Conservation (phyloP, 1,140 invertebrate species). For the Chironomus striatipennis region DNA sequence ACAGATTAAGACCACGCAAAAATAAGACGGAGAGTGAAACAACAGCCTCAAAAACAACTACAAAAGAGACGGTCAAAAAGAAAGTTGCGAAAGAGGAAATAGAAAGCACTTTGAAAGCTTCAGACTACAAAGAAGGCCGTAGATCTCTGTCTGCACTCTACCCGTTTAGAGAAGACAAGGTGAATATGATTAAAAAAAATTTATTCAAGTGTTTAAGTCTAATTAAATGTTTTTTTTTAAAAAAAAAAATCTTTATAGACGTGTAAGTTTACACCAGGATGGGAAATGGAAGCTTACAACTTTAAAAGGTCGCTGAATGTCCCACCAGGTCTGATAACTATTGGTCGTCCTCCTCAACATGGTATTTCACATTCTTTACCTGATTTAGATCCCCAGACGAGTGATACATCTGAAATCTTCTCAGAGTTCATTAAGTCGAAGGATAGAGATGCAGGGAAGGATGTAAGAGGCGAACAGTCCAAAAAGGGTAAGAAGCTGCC, state of each 20-base stretch:
- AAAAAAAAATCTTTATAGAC: neutral
- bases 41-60: conserved; percentile 37
- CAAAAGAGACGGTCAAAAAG: conserved; percentile 38
- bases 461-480: neutral
- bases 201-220: neutral
- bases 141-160: neutral
- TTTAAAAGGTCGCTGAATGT: conserved; percentile 73
- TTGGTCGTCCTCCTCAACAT: conserved; percentile 52
- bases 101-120: conserved; percentile 47
- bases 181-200: neutral
- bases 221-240: neutral
- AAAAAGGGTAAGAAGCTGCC: neutral
- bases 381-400: conserved; percentile 52
- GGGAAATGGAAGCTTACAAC: conserved; percentile 70
- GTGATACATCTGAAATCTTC: conserved; percentile 27
- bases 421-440: conserved; percentile 25
- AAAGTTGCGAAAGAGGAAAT: conserved; percentile 39
- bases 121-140: neutral
- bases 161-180: neutral
- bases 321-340: conserved; percentile 65
- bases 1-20: conserved; percentile 2
- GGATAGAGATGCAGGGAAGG: conserved; percentile 29
- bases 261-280: conserved; percentile 48
- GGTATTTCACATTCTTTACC: conserved; percentile 61
- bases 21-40: neutral